Evolutionary conservation across 2,113 vertebrate genomes (phyloP), one percentile per base, ranked within the genome.

Genomic region (Thamnophis sirtalis): DNA sequence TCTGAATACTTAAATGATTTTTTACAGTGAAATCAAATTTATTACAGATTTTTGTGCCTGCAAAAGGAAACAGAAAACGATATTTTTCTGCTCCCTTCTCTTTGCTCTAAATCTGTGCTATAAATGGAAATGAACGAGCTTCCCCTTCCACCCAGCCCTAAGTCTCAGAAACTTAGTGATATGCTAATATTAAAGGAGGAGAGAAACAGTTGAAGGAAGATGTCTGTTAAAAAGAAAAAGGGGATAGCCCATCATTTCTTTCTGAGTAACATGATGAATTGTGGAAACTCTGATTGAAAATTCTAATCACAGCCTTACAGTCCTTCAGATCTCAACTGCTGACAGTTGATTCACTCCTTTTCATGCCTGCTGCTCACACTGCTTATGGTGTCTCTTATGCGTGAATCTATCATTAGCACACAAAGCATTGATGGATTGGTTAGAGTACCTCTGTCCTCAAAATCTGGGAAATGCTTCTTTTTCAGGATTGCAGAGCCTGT

Each of bases 361-460:
- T 96, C 97, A 96, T 97, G 96, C 96, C 96, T 89, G 90, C 97
- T 96, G 96, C 97, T 97, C 95, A 93, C 95, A 90, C 94, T 96
- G 94, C 97, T 95, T 63, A 94, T 84, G 95, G 95, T 95, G 93
- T 93, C 96, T 97, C 95, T 96, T 97, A 96, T 96, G 97, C 96
- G 96, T 94, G 96, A 96, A 96, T 97, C 96, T 94, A 94, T 97
- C 97, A 96, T 97, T 97, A 98, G 97, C 96, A 96, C 96, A 97
- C 97, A 97, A 97, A 98, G 96, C 97, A 93, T 97, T 60, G 98
- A 98, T 98, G 97, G 96, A 97, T 98, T 94, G 97, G 93, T 92
- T 85, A 38, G 93, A 96, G 92, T 95, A 94, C 97, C 96, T 96
- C 94, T 68, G 4, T 96, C 96, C 95, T 96, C 92, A 95, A 96